These are phyloP conservation scores for Anneissia japonica DNA, from an alignment of 35 echinoderm and acorn worm species.

Conservation along the genomic window DNA sequence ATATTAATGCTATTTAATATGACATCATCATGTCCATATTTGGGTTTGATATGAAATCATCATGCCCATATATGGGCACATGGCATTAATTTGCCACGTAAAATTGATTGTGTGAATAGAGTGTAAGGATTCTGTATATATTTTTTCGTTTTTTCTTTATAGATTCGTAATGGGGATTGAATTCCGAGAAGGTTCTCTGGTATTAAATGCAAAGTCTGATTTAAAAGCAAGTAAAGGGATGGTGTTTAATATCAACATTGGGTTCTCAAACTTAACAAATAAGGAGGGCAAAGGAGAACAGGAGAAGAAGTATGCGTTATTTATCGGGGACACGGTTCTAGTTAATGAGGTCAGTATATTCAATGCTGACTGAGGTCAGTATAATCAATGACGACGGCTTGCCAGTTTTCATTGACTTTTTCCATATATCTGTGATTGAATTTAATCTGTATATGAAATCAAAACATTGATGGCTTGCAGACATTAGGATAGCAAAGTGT, in stretches of 20 bases:
- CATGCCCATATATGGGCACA: no score
- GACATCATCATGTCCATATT: no score
- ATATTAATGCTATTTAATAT: no score
- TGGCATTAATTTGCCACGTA: neutral
- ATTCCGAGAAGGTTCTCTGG: constrained; percentile 87
- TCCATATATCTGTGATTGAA: no score
- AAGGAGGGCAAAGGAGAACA: constrained; percentile 49
- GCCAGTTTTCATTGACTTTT: no score
- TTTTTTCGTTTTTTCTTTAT: neutral
- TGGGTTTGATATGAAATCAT: neutral
- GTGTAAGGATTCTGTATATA: no score
- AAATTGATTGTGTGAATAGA: neutral
- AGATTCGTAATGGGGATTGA: constrained; percentile 96
- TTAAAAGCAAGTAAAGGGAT: constrained; percentile 63
- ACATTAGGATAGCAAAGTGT: no score
- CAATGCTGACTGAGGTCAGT: no score
- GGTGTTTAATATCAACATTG: constrained; percentile 95
- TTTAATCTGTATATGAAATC: no score
- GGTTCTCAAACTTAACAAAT: constrained; percentile 81
- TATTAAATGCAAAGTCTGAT: constrained; percentile 86
- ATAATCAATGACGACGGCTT: no score
- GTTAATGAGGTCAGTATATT: constrained; percentile 83
- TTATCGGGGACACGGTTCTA: constrained; percentile 84
- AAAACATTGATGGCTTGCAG: no score
- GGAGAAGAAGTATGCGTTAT: constrained; percentile 87